A percentile compares a stretch with the other conserved stretches of the same genome.
Evolutionary conservation across 2,113 vertebrate genomes (phyloP).

Genomic region (Pteropus alecto): DNA sequence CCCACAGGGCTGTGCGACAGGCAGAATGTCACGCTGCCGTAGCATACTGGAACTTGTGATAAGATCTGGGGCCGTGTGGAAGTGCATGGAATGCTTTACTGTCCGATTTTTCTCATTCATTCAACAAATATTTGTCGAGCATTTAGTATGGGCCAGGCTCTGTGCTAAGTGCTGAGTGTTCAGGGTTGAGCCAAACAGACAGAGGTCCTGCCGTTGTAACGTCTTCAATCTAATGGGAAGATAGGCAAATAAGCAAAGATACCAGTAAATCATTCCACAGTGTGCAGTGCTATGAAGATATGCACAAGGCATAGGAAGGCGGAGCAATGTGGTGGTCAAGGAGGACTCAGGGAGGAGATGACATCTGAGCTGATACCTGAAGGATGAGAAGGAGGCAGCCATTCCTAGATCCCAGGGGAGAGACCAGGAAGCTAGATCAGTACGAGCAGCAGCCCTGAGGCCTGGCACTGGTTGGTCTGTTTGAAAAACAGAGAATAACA

Average conservation of each 20-base stretch:
- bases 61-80: not conserved
- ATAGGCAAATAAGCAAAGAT: not conserved
- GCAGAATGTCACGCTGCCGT: fast-evolving
- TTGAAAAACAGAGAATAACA: not conserved
- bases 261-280: not conserved
- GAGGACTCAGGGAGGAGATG: not conserved
- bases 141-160: not conserved
- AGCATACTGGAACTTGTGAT: not conserved
- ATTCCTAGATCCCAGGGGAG: not conserved
- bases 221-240: not conserved
- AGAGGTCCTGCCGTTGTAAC: not conserved
- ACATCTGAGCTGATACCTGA: not conserved
- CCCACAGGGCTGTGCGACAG: not conserved
- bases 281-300: fast-evolving
- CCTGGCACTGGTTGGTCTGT: not conserved
- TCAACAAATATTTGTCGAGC: not conserved
- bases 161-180: not conserved
- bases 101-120: not conserved
- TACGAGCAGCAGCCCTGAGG: not conserved
- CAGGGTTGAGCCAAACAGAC: not conserved
- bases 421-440: not conserved
- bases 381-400: not conserved
- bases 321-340: fast-evolving
- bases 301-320: fast-evolving
- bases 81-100: not conserved